Conservation (phyloP, 2,888 invertebrate species). For the Gari tellinella region DNA sequence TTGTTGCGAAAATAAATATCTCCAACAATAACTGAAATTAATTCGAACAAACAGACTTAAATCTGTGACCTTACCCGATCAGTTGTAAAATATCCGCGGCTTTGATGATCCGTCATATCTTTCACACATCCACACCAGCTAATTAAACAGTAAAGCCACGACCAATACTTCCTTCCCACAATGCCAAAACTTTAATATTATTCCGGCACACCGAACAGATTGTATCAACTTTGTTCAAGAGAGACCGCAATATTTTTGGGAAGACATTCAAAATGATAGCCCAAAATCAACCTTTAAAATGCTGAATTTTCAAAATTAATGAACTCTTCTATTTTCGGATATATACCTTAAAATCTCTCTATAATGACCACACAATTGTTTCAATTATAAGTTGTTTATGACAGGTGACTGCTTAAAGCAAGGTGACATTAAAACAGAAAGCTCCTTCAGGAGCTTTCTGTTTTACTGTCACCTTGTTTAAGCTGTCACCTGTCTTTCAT, state of each 20-base stretch:
- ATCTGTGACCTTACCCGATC: constrained; percentile 4
- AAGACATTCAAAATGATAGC: constrained; percentile 7
- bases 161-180: constrained; percentile 1
- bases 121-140: not conserved
- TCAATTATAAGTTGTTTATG: too few species aligned
- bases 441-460: too few species aligned
- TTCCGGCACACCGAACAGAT: constrained; percentile 1
- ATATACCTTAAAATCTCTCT: too few species aligned
- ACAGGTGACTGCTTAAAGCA: too few species aligned
- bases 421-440: too few species aligned
- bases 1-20: constrained; percentile 6
- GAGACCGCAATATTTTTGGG: not conserved
- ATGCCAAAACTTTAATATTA: not conserved
- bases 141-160: too few species aligned
- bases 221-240: constrained; percentile 5
- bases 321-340: too few species aligned
- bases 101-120: not conserved
- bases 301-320: too few species aligned
- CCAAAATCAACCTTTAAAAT: too few species aligned
- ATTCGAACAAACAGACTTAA: not conserved
- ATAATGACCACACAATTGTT: too few species aligned
- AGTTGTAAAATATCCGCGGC: constrained; percentile 4
- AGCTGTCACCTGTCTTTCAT: too few species aligned
- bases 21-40: not conserved
- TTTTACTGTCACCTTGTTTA: too few species aligned